Base-by-base conservation (phyloP, 2,888 invertebrate genomes). In the Hecatera dysodea region DNA sequence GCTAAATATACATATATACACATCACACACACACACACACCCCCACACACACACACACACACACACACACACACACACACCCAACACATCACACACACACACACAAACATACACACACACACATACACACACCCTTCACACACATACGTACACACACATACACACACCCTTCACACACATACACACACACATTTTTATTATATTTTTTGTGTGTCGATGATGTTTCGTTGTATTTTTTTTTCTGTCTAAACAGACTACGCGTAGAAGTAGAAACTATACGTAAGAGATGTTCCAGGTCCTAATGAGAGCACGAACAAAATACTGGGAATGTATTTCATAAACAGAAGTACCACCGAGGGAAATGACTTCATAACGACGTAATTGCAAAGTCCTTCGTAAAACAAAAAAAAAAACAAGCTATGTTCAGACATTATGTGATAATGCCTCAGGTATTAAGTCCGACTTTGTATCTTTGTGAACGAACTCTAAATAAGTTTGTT, bases 341-440 rank as follows among this genome's bases (percentile, higher is more conserved):
- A 36, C 67, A 44, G 27, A 46, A 75, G 19, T 52, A 50, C 36
- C 39, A 55, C 75, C 71, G n/a, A 11, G 53, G 67, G 67, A 75
- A 71, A 75, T 75, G 27, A 71, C 75, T 66, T 17, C 22, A 75
- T 52, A 53, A 27, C 33, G 44, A 27, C 52, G 29, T 39, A 53
- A 75, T 24, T 66, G 19, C 53, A 22, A 24, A 24, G 22, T 6
- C 7, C 27, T 52, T 24, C 22, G 27, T 63, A 27, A 29, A 36
- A 46, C 46, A 24, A 29, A 29, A 19, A 69, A 17, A 19, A 63
- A 44, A 33, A 33, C 9, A 15, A 0, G 17, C 2, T 15, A 33
- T 71, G 9, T 33, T 24, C 33, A 33, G 15, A 24, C 19, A 15
- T 64, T 15, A 46, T 24, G n/a, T 33, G 19, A 29, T 4, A 53